phyloP scores from a whole-genome alignment of 2,797 vertebrate species.

The Babyrousa celebensis region DNA sequence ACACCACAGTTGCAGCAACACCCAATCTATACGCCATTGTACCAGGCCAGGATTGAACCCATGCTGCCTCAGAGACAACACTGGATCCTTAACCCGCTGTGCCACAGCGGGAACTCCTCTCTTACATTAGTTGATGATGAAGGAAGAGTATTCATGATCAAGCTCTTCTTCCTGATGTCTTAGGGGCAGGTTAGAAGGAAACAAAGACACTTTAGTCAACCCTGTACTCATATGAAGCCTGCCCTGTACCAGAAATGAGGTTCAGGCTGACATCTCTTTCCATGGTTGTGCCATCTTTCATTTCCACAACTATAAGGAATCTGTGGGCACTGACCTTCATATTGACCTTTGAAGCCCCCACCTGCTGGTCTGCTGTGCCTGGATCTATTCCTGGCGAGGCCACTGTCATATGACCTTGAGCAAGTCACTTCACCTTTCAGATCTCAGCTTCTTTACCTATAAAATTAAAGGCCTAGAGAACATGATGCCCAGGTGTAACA shows the following conservation, averaged over 20 bases:
- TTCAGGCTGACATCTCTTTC: background rate
- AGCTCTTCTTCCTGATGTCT: background rate
- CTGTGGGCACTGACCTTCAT: background rate
- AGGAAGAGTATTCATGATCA: background rate
- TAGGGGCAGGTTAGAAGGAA: background rate
- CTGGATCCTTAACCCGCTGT: no score
- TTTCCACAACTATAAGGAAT: background rate
- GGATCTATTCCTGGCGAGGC: background rate
- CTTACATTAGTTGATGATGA: background rate
- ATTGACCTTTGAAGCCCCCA: background rate
- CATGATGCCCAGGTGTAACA: background rate
- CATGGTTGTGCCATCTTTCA: background rate
- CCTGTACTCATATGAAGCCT: background rate
- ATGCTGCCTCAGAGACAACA: no score
- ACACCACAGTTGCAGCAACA: no score
- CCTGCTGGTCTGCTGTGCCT: no score
- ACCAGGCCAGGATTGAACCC: no score
- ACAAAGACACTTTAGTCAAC: background rate
- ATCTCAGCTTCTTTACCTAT: background rate
- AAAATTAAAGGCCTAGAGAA: background rate
- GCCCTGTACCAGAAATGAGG: background rate
- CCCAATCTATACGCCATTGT: no score
- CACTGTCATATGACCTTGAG: background rate
- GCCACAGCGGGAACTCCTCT: background rate
- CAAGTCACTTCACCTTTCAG: conserved; percentile 52